Percentiles rank a stretch among this genome's conserved stretches.
Evolutionary conservation across 2,797 vertebrate genomes (phyloP).

Genomic region (Spondyliosoma cantharus): DNA sequence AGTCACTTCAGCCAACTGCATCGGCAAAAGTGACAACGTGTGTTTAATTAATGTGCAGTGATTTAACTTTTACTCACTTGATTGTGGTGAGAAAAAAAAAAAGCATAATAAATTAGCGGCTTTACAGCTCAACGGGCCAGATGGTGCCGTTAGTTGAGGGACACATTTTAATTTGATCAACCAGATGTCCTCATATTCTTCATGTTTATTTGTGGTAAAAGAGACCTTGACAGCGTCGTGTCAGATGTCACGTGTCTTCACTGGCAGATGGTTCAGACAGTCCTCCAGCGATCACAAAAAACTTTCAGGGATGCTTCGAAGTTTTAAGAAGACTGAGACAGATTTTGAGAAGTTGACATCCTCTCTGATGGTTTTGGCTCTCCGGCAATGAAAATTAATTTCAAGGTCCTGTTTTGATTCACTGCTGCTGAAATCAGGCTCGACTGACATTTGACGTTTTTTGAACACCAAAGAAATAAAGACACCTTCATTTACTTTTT

Average conservation of each 20-base stretch:
- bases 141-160: constrained; percentile 59
- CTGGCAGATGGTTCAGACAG: constrained; percentile 26
- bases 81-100: background rate
- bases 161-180: constrained; percentile 70
- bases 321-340: background rate
- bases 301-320: constrained; percentile 8
- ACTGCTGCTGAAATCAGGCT: background rate
- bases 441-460: background rate
- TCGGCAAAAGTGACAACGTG: constrained; percentile 14
- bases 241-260: constrained; percentile 29
- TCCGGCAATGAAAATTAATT: background rate
- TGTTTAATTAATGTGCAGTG: constrained; percentile 52
- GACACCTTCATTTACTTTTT: background rate
- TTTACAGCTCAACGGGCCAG: constrained; percentile 59
- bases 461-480: background rate
- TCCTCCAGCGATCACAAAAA: constrained; percentile 3
- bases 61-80: constrained; percentile 47
- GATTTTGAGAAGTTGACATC: background rate
- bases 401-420: background rate
- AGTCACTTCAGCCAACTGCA: constrained; percentile 5
- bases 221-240: constrained; percentile 56
- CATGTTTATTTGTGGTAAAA: constrained; percentile 48
- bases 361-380: background rate
- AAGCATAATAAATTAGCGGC: constrained; percentile 54
- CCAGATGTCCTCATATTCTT: constrained; percentile 67